Evolutionary conservation across 2,113 vertebrate species (phyloP), one percentile per base, ranked within the genome.

Genomic region (Macaca nemestrina): DNA sequence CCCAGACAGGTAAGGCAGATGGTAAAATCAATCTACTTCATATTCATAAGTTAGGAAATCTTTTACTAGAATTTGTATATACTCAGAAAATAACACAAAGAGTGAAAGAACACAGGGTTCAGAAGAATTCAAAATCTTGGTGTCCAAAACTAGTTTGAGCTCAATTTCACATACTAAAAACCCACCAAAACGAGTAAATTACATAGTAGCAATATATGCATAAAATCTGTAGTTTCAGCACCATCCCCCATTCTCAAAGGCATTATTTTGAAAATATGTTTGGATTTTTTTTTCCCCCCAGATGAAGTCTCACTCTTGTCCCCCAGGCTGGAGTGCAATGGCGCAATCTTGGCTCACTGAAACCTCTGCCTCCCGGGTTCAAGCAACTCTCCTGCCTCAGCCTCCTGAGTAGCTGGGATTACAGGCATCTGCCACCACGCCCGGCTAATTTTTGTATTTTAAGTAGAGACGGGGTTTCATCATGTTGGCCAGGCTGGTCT

Each of bases 181-280:
- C 6, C 30, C 13, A 70, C 55, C 22, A 80, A 79, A 96, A 92
- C 67, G 59, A 87, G 32, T 48, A 96, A 48, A 35, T 86, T 75
- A 57, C 4, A 55, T 14, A 50, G 2, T 57, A 40, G 17, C 27
- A 73, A 11, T 32, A 0, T 86, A 40, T 90, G 17, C n/a, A 75
- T 50, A 64, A 72, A 76, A 67, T 38, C 18, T 55, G 22, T 27
- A 73, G 12, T 88, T 95, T 55, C 40, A n/a, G 32, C 4, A 40
- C 1, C 40, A 12, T 12, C 61, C 27, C 18, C 22, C 30, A 79
- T 82, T 81, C 72, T 94, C 61, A 95, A 88, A 93, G 79, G 68
- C 38, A 81, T 48, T 88, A 80, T 59, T 95, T 89, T 88, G 7
- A 93, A 97, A 96, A 67, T 67, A 48, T 88, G 27, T 64, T 27